Evolutionary conservation across 1,140 invertebrate species (phyloP).

Genomic region (Gonatopus flavifemur): DNA sequence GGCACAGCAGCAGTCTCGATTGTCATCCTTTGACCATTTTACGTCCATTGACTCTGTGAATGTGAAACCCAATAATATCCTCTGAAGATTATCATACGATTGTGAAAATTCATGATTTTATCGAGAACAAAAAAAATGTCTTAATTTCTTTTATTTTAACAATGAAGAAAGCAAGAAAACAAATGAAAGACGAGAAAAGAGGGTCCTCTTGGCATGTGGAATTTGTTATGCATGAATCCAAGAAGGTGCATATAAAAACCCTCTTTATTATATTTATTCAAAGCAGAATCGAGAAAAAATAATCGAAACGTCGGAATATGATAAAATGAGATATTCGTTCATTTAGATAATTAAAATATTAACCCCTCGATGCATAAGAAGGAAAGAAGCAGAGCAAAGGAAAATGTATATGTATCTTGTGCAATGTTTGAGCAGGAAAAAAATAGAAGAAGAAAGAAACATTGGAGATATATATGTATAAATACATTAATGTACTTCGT

Average conservation of each 20-base stretch:
- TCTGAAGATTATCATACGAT: too few relatives aligned
- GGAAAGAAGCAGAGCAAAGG: slow-evolving; percentile 30
- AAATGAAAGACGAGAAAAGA: slow-evolving; percentile 28
- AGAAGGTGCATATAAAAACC: slow-evolving; percentile 51
- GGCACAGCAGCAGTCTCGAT: slow-evolving; percentile 55
- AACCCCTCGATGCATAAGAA: slow-evolving; percentile 36
- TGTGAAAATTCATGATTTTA: too few relatives aligned
- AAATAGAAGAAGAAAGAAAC: slow-evolving; percentile 10
- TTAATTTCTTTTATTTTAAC: slow-evolving; percentile 30
- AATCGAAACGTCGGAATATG: slow-evolving; percentile 25
- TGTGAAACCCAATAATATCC: too few relatives aligned
- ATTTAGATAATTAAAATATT: slow-evolving; percentile 51
- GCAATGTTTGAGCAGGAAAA: slow-evolving; percentile 18
- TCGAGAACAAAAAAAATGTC: too few relatives aligned
- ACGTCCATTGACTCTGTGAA: slow-evolving; percentile 52
- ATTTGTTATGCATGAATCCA: slow-evolving; percentile 61
- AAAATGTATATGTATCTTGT: slow-evolving; percentile 26
- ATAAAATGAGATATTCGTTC: slow-evolving; percentile 42
- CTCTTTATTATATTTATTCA: slow-evolving; percentile 38
- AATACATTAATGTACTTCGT: too few relatives aligned
- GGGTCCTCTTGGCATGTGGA: slow-evolving; percentile 59
- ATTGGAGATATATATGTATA: slow-evolving; percentile 22
- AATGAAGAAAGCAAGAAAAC: slow-evolving; percentile 21
- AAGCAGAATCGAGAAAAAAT: slow-evolving; percentile 30
- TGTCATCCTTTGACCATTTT: slow-evolving; percentile 48